Percentiles rank a stretch among this genome's conserved stretches.
Evolutionary conservation across 1,140 invertebrate species (phyloP).

Genomic region (Drosophila ironensis): DNA sequence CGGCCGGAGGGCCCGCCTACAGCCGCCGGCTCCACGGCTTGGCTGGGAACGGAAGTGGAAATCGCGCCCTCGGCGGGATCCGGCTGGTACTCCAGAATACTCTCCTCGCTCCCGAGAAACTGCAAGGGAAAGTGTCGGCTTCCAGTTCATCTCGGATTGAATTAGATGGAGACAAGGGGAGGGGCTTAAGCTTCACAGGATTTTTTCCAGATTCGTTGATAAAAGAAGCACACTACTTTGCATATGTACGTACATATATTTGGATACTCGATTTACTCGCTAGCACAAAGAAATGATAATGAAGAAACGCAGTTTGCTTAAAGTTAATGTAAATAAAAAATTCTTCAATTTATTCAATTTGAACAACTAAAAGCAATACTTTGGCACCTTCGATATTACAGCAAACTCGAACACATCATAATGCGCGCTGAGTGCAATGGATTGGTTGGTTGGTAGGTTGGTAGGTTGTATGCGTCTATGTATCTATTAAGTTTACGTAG

Average conservation of each 20-base stretch:
- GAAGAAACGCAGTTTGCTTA: slow-evolving; percentile 4
- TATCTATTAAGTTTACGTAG: no score
- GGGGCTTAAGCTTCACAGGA: slow-evolving; percentile 3
- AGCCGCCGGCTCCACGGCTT: not conserved
- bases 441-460: no score
- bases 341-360: slow-evolving; percentile 59
- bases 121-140: slow-evolving; percentile 32
- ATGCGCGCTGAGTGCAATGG: slow-evolving; percentile 20
- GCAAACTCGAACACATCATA: slow-evolving; percentile 22
- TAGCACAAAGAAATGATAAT: slow-evolving; percentile 10
- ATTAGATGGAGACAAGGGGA: slow-evolving; percentile 14
- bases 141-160: slow-evolving; percentile 1
- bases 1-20: slow-evolving; percentile 5
- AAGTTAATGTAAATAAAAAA: slow-evolving; percentile 42
- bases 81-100: slow-evolving; percentile 81
- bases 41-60: not conserved
- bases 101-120: slow-evolving; percentile 91
- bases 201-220: slow-evolving; percentile 32
- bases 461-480: not conserved
- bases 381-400: slow-evolving; percentile 69
- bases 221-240: not conserved
- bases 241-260: not conserved
- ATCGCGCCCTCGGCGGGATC: slow-evolving; percentile 23
- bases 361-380: slow-evolving; percentile 76
- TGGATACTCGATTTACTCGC: not conserved